A percentile compares a stretch with the other conserved stretches of the same genome.
Conservation (phyloP, 2,113 vertebrate species). For the Beaufortia kweichowensis region DNA sequence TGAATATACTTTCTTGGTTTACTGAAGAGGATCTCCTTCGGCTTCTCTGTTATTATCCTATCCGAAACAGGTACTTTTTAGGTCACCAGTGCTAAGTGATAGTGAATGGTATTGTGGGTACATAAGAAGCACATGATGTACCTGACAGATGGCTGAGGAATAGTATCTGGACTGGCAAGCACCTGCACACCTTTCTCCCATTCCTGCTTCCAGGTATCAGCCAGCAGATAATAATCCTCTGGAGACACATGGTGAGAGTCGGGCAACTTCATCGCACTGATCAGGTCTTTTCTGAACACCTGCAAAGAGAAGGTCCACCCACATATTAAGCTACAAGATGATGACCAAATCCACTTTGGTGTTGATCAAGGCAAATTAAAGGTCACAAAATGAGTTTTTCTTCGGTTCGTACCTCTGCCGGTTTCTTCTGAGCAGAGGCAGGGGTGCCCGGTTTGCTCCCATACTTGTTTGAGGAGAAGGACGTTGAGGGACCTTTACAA, state of each 20-base stretch:
- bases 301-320: constrained; percentile 53
- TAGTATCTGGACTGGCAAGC: constrained; percentile 85
- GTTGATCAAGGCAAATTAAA: neutral
- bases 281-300: constrained; percentile 99
- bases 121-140: constrained; percentile 56
- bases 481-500: constrained; percentile 87
- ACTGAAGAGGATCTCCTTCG: constrained; percentile 83
- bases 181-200: constrained; percentile 99
- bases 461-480: constrained; percentile 87
- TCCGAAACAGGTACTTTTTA: neutral
- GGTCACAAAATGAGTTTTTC: neutral
- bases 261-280: constrained; percentile 98
- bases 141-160: constrained; percentile 90
- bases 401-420: constrained; percentile 84
- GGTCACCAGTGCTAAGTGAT: too few species aligned
- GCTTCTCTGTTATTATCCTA: constrained; percentile 83
- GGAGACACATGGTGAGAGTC: constrained; percentile 91
- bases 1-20: constrained; percentile 89
- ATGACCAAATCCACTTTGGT: neutral
- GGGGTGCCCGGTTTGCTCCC: constrained; percentile 85
- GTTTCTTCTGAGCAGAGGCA: constrained; percentile 86
- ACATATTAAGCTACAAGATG: neutral
- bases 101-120: neutral
- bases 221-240: constrained; percentile 92
- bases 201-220: constrained; percentile 95